phyloP scores from a whole-genome alignment of 2,797 vertebrate genomes.

The Sebastiscus albofasciatus region DNA sequence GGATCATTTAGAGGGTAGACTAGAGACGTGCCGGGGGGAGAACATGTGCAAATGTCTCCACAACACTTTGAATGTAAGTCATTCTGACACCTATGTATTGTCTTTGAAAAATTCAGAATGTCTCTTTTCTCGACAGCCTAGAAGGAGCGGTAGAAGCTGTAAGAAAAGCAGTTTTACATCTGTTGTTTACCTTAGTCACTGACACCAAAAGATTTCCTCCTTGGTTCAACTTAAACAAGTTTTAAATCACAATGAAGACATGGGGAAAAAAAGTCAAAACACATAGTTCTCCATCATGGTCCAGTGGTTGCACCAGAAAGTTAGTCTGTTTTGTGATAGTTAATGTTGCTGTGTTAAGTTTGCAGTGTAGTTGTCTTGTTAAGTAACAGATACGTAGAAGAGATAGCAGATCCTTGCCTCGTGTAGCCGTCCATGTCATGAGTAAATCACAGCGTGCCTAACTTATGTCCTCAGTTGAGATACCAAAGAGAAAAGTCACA shows the following conservation, averaged over 20 bases:
- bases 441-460: background rate
- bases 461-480: slow-evolving; percentile 10
- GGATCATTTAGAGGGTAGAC: slow-evolving; percentile 49
- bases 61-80: slow-evolving; percentile 65
- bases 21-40: slow-evolving; percentile 35
- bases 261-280: background rate
- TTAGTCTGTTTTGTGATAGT: background rate
- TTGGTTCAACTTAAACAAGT: background rate
- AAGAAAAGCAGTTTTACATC: slow-evolving; percentile 37
- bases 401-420: background rate
- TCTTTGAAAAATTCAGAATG: slow-evolving; percentile 49
- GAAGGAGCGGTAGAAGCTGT: slow-evolving; percentile 24
- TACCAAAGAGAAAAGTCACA: slow-evolving; percentile 24
- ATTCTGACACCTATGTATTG: slow-evolving; percentile 52
- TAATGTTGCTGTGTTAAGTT: slow-evolving; percentile 39
- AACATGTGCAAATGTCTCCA: slow-evolving; percentile 58
- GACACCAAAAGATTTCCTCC: slow-evolving; percentile 29
- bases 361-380: slow-evolving; percentile 33
- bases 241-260: background rate
- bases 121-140: slow-evolving; percentile 39
- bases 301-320: background rate
- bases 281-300: background rate
- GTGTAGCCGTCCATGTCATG: slow-evolving; percentile 18
- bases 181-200: slow-evolving; percentile 49
- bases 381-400: background rate